Evolutionary conservation across 2,113 vertebrate species (phyloP).

Genomic region (Trinectes maculatus): DNA sequence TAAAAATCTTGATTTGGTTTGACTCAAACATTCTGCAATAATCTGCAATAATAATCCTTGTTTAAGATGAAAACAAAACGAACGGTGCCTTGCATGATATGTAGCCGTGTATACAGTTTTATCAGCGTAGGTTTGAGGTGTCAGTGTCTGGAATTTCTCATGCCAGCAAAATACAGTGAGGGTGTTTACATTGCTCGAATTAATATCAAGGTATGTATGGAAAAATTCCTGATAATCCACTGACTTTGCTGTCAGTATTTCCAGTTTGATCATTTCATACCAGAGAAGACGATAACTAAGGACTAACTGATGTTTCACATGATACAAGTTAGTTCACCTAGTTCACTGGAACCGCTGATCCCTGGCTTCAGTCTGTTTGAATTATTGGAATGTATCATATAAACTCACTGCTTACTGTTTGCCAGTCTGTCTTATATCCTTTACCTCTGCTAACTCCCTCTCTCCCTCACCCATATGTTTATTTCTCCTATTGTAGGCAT

Average conservation of each 20-base stretch:
- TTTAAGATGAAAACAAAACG: neutral
- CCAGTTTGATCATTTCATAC: too few relatives aligned
- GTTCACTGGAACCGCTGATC: too few relatives aligned
- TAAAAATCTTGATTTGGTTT: neutral
- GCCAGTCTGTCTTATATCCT: neutral
- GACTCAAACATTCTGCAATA: neutral
- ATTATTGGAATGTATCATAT: too few relatives aligned
- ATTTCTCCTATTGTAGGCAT: conserved; percentile 82
- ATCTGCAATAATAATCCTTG: neutral
- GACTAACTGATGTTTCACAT: too few relatives aligned
- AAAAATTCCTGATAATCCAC: too few relatives aligned
- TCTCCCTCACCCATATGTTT: neutral
- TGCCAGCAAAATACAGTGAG: too few relatives aligned
- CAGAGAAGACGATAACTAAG: too few relatives aligned
- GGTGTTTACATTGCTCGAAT: neutral
- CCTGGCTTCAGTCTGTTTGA: too few relatives aligned
- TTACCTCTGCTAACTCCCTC: neutral
- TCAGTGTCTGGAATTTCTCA: too few relatives aligned
- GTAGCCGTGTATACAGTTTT: neutral
- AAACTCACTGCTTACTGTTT: neutral
- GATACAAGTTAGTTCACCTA: too few relatives aligned
- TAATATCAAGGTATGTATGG: neutral
- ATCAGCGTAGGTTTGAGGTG: too few relatives aligned
- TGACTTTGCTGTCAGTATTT: too few relatives aligned
- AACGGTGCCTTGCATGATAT: neutral